Evolutionary conservation across 2,113 vertebrate species (phyloP).

Genomic region (Burhinus bistriatus): DNA sequence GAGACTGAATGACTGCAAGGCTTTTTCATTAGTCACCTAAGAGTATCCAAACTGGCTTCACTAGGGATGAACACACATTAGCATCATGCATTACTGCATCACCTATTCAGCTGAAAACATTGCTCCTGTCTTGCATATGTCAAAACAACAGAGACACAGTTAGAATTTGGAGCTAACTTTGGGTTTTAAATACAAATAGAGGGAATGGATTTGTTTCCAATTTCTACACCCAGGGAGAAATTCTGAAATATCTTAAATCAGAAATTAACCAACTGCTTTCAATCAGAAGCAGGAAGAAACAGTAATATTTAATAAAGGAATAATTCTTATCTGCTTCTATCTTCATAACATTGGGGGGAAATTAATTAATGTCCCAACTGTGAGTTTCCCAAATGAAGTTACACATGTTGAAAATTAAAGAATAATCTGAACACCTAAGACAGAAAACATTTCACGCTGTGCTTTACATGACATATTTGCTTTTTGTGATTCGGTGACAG

Average conservation of each 20-base stretch:
- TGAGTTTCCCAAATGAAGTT: neutral
- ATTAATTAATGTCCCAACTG: neutral
- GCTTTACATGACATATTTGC: neutral
- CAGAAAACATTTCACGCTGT: neutral
- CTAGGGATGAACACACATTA: neutral
- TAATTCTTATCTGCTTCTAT: neutral
- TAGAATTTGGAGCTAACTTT: neutral
- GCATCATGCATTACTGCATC: neutral
- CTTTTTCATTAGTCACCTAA: neutral
- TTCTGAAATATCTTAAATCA: neutral
- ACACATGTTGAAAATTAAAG: neutral
- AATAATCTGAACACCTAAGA: neutral
- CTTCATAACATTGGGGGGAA: neutral
- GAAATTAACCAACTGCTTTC: neutral
- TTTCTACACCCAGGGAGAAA: neutral
- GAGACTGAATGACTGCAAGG: neutral
- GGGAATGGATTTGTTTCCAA: neutral
- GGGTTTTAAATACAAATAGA: neutral
- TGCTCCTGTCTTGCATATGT: neutral
- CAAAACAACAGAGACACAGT: neutral
- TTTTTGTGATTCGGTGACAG: neutral
- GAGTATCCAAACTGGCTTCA: neutral
- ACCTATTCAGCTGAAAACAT: neutral
- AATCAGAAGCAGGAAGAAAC: neutral
- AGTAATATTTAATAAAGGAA: neutral